These are phyloP conservation scores for Phrynosoma platyrhinos DNA, from an alignment of 2,113 vertebrate genomes.

Conservation along the genomic window DNA sequence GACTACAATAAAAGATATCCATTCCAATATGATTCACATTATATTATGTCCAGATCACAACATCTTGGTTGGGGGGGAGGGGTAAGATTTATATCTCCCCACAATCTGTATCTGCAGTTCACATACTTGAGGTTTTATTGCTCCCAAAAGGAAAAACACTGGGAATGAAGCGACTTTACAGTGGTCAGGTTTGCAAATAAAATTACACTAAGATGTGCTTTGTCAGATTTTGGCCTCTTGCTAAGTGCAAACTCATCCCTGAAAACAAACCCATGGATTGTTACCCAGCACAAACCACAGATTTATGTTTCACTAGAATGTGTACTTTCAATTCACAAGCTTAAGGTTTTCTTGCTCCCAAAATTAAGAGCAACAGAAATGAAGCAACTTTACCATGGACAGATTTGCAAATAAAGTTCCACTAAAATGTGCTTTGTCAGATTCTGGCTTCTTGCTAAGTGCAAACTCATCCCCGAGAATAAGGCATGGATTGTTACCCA, in stretches of 20 bases:
- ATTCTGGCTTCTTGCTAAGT: neutral
- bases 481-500: neutral
- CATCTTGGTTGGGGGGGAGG: neutral
- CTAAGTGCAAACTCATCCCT: neutral
- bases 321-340: conserved; percentile 51
- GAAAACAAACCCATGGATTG: neutral
- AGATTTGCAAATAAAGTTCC: neutral
- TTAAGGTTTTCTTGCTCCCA: conserved; percentile 52
- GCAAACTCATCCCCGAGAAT: neutral
- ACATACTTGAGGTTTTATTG: conserved; percentile 41
- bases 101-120: conserved; percentile 53
- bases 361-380: conserved; percentile 36
- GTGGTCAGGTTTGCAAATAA: neutral
- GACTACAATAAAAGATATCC: conserved; percentile 64
- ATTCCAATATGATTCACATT: conserved; percentile 48
- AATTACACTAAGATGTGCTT: neutral
- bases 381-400: conserved; percentile 5
- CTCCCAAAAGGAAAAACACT: conserved; percentile 52
- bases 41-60: conserved; percentile 31
- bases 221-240: neutral
- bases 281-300: neutral
- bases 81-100: conserved; percentile 61
- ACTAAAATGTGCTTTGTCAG: neutral
- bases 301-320: conserved; percentile 56
- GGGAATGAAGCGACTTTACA: conserved; percentile 22